Evolutionary conservation across 2,888 invertebrate species (phyloP).

Genomic region (Leptopilina drosophilae): DNA sequence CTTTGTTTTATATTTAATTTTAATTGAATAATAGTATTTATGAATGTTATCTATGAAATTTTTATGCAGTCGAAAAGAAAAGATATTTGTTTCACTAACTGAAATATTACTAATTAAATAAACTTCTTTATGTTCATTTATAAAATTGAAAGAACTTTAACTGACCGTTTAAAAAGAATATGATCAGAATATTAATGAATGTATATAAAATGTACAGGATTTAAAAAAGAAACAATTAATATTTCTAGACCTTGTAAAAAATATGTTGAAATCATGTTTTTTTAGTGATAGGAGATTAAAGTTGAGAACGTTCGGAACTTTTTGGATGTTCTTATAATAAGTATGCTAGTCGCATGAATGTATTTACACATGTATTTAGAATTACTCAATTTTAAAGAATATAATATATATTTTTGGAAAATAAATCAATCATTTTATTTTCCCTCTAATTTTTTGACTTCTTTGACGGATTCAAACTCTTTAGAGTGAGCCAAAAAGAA

Average conservation of each 20-base stretch:
- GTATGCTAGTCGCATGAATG: constrained; percentile 18
- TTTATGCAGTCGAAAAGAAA: constrained; percentile 11
- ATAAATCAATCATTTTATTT: background rate
- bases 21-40: constrained; percentile 10
- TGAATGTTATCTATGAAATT: constrained; percentile 27
- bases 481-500: too few species aligned
- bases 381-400: constrained; percentile 22
- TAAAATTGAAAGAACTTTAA: too few species aligned
- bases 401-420: constrained; percentile 28
- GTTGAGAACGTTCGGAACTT: too few species aligned
- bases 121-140: too few species aligned
- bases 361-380: constrained; percentile 2
- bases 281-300: too few species aligned
- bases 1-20: constrained; percentile 16
- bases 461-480: too few species aligned
- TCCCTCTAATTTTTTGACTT: background rate
- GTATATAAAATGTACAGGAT: too few species aligned
- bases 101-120: background rate
- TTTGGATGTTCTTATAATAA: background rate
- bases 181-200: too few species aligned
- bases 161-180: too few species aligned
- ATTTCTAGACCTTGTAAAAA: too few species aligned
- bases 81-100: background rate
- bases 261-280: too few species aligned
- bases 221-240: too few species aligned